A percentile compares a stretch with the other conserved stretches of the same genome.
Evolutionary conservation across 2,888 invertebrate genomes (phyloP).

Genomic region (Drosophila borborema): DNA sequence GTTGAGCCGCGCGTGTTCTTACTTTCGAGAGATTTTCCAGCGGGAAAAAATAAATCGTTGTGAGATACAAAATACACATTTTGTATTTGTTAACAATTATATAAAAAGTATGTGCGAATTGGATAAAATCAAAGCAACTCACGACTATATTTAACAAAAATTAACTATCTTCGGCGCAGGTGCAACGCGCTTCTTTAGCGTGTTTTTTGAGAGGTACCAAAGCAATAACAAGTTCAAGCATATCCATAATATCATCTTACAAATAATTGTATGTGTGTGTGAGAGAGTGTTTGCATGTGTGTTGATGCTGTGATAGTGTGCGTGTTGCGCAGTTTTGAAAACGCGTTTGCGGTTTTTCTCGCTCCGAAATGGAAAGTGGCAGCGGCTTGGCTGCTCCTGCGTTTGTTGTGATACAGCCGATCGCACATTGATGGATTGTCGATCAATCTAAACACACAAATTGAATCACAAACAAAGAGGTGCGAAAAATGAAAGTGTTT

Average conservation of each 20-base stretch:
- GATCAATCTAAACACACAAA: constrained; percentile 43
- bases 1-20: constrained; percentile 45
- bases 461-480: constrained; percentile 53
- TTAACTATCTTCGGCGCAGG: constrained; percentile 44
- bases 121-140: constrained; percentile 1
- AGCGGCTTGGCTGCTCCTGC: constrained; percentile 30
- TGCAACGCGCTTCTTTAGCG: constrained; percentile 44
- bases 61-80: constrained; percentile 11
- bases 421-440: constrained; percentile 15
- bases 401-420: constrained; percentile 31
- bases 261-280: constrained; percentile 20
- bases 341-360: constrained; percentile 68
- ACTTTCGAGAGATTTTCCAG: constrained; percentile 42
- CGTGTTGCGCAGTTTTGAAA: constrained; percentile 56
- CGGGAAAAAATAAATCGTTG: constrained; percentile 55
- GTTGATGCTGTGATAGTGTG: constrained; percentile 28
- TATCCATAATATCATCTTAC: constrained; percentile 57
- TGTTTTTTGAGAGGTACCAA: constrained; percentile 26
- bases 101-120: constrained; percentile 12
- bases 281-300: constrained; percentile 3
- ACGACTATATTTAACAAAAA: constrained; percentile 14
- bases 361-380: constrained; percentile 74
- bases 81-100: constrained; percentile 16
- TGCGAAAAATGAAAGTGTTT: constrained; percentile 74
- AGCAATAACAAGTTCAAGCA: constrained; percentile 68